These are phyloP conservation scores for Muscicapa striata DNA, from an alignment of 2,797 vertebrate genomes.

Conservation along the genomic window DNA sequence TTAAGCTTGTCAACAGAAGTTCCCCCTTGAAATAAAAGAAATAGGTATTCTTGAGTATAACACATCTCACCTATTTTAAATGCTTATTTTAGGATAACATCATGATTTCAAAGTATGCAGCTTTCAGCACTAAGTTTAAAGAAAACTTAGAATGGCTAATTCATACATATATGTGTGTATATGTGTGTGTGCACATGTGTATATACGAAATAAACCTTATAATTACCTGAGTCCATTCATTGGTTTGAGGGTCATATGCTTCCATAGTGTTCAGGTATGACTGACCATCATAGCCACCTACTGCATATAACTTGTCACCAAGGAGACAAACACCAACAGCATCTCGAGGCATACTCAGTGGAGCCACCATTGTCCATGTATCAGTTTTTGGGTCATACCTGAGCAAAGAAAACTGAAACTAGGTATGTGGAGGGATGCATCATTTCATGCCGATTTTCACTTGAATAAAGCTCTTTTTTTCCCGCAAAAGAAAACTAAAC, in stretches of 20 bases:
- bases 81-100: background rate
- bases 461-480: background rate
- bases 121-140: background rate
- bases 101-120: background rate
- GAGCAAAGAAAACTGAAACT: background rate
- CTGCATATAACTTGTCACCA: constrained; percentile 80
- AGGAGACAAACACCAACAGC: constrained; percentile 83
- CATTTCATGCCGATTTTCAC: background rate
- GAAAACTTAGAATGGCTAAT: background rate
- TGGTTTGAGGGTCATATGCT: constrained; percentile 81
- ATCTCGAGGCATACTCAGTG: constrained; percentile 81
- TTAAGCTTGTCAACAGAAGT: background rate
- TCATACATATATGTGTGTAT: background rate
- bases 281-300: constrained; percentile 82
- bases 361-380: constrained; percentile 82
- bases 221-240: constrained; percentile 82
- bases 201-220: background rate
- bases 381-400: constrained; percentile 84
- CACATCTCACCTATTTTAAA: background rate
- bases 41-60: background rate
- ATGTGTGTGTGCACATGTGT: accelerated
- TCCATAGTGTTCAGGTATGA: constrained; percentile 83
- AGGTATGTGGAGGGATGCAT: background rate
- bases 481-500: accelerated
- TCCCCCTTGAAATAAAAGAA: background rate